Evolutionary conservation across 23 tunicate species (phyloP), one percentile per base, ranked within the genome.

Genomic region (Oikopleura albicans): DNA sequence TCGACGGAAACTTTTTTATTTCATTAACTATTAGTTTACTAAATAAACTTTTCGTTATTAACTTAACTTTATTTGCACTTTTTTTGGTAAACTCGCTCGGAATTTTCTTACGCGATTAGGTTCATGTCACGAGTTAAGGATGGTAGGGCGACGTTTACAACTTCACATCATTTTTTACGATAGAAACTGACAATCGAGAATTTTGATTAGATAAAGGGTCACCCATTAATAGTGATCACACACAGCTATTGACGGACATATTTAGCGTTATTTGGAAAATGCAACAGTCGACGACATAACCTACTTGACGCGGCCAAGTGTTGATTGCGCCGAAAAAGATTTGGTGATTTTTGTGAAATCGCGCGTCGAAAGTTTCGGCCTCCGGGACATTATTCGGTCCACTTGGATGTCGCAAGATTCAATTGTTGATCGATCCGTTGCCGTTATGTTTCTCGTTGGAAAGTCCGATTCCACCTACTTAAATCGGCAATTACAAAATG

Each of bases 201-300:
- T n/a, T n/a, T n/a, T n/a, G n/a, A n/a, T n/a, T n/a, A n/a, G n/a
- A n/a, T n/a, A n/a, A n/a, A n/a, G n/a, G n/a, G n/a, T n/a, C n/a
- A n/a, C n/a, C n/a, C n/a, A n/a, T n/a, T n/a, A n/a, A n/a, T n/a
- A n/a, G n/a, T n/a, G n/a, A n/a, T n/a, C n/a, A n/a, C n/a, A n/a
- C n/a, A n/a, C n/a, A n/a, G n/a, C n/a, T n/a, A n/a, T n/a, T n/a
- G n/a, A n/a, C n/a, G n/a, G n/a, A n/a, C n/a, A n/a, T n/a, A n/a
- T 49, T 49, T 49, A 49, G 79, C 79, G 79, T 71, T 71, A 71
- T 29, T 16, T 29, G 79, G 79, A 71, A 16, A 71, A 71, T 29
- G 35, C 37, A 12, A 71, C 79, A 34, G 33, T 31, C 33, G 34
- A 34, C 27, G 79, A 71, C 35, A 2, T 71, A 2, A 37, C 28